Base-by-base conservation (phyloP, 2,797 vertebrate genomes). In the Spondyliosoma cantharus region DNA sequence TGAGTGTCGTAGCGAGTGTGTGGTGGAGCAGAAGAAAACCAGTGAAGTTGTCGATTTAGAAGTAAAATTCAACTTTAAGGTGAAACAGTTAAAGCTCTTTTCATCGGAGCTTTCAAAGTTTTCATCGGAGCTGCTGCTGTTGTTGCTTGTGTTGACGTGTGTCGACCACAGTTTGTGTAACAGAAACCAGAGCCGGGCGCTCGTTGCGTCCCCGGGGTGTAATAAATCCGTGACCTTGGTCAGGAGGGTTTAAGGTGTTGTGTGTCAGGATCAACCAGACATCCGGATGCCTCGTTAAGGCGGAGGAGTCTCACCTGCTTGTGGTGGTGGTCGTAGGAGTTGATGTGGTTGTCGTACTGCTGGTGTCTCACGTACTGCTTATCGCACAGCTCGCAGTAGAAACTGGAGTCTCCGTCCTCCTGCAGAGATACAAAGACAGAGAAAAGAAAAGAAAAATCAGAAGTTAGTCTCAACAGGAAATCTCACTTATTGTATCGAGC, bases 261-360 rank as follows among this genome's bases (percentile, higher is more conserved):
- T 0, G 24, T 12, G 49, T 46, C 7, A 6, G 75, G 76, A 78
- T 79, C 20, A 76, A 67, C 1, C 68, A 25, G 68, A 48, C 63
- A 74, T 59, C 42, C 6, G 24, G 24, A 53, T 70, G 76, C 50
- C 76, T 50, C 3, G 76, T 83, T 49, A 66, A 24, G 76, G 24
- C 3, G 93, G 91, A 3, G 67, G 57, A 8, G 64, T 76, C 90
- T 88, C 95, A 99, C 97, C 97, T 99, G 97, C 87, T 97, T 98
- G 95, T 99, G 98, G 81, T 98, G 97, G 5, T 99, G 98, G 91
- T 99, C 98, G 3, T 99, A 97, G 52, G 97, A 99, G 94, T 98
- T 99, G 92, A 98, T 99, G 92, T 99, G 98, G 94, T 99, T 99
- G 95, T 99, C 97, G 90, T 96, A 99, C 92, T 99, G 97, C 76